Evolutionary conservation across 1,140 invertebrate species (phyloP).

Genomic region (Heliothis virescens): DNA sequence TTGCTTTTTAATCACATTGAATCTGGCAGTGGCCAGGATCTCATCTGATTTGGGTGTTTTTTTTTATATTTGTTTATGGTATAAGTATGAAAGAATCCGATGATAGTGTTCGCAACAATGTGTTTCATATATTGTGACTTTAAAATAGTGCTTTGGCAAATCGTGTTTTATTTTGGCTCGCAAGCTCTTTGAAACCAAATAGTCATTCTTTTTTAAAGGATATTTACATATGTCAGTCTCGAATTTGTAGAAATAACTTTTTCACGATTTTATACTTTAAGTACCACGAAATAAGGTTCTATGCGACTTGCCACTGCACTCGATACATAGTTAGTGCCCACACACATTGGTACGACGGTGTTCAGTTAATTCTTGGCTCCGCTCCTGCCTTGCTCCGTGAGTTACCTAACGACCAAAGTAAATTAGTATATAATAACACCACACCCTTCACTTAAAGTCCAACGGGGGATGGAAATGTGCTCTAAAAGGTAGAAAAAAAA

Average conservation of each 20-base stretch:
- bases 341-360: slow-evolving; percentile 30
- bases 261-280: background rate
- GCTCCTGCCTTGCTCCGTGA: slow-evolving; percentile 53
- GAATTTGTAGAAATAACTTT: background rate
- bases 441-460: slow-evolving; percentile 34
- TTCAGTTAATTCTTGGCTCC: slow-evolving; percentile 13
- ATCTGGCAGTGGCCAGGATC: slow-evolving; percentile 34
- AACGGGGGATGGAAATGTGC: slow-evolving; percentile 32
- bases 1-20: slow-evolving; percentile 31
- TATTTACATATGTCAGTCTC: no score
- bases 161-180: slow-evolving; percentile 9
- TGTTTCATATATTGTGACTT: slow-evolving; percentile 9
- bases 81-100: slow-evolving; percentile 36
- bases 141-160: slow-evolving; percentile 34
- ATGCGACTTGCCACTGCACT: slow-evolving; percentile 34
- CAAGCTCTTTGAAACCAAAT: background rate
- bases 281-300: background rate
- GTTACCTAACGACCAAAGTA: slow-evolving; percentile 79
- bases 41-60: slow-evolving; percentile 40
- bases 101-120: slow-evolving; percentile 33
- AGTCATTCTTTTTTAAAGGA: no score
- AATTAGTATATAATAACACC: slow-evolving; percentile 61
- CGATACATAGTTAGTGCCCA: slow-evolving; percentile 5
- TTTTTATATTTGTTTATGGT: slow-evolving; percentile 38
- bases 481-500: background rate